Base-by-base conservation (phyloP, 2,888 invertebrate species). In the Crioceris asparagi region DNA sequence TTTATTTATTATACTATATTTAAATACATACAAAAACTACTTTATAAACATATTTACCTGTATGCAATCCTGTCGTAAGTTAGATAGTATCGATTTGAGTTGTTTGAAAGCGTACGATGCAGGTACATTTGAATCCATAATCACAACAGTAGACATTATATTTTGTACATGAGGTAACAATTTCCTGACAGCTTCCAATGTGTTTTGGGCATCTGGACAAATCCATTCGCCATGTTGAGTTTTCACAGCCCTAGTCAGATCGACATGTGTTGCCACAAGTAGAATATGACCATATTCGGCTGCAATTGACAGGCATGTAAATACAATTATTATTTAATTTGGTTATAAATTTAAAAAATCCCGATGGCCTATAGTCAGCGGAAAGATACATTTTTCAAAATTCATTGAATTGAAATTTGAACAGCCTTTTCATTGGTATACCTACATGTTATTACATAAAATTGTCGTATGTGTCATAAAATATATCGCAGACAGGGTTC, bases 261-360 rank as follows among this genome's bases (percentile, higher is more conserved):
- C 77, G 2, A 74, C 75, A 53, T 79, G 77, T 1, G 77, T 78
- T 4, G 73, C 79, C 3, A 79, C 66, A 26, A 81, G 58, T 7
- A 76, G 60, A n/a, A 79, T 68, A 48, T 69, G 67, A 10, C 79
- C 79, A 53, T 72, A 70, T 45, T 71, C 69, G 44, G 71, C 77
- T 76, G 52, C 10, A 29, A 29, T n/a, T n/a, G n/a, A n/a, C n/a
- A n/a, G n/a, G n/a, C n/a, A n/a, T n/a, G n/a, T n/a, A n/a, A n/a
- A n/a, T n/a, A n/a, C n/a, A n/a, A n/a, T n/a, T n/a, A n/a, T n/a
- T n/a, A n/a, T n/a, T n/a, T n/a, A n/a, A n/a, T n/a, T n/a, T n/a
- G n/a, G n/a, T n/a, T n/a, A n/a, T n/a, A n/a, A n/a, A n/a, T n/a
- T n/a, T n/a, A n/a, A n/a, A n/a, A n/a, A n/a, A n/a, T n/a, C n/a